A percentile compares a stretch with the other conserved stretches of the same genome.
These are phyloP conservation scores for Artibeus lituratus DNA, from an alignment of 2,797 vertebrate genomes.

Conservation along the genomic window DNA sequence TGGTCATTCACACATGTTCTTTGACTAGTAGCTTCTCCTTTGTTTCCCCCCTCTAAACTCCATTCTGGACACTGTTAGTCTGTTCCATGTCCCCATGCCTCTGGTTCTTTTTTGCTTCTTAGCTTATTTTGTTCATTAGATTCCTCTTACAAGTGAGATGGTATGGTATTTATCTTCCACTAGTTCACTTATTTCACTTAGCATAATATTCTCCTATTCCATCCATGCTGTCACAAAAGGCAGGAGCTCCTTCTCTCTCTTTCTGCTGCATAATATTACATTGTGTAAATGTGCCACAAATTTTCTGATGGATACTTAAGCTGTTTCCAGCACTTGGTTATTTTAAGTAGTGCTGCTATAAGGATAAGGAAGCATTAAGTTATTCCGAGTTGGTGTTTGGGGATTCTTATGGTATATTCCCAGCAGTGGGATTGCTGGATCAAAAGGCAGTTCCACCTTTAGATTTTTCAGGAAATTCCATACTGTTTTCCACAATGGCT, in stretches of 20 bases:
- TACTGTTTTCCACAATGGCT: neutral
- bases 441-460: neutral
- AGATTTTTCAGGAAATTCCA: neutral
- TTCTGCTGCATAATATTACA: neutral
- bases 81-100: neutral
- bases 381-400: neutral
- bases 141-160: neutral
- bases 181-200: neutral
- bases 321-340: neutral
- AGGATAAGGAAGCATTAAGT: neutral
- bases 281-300: neutral
- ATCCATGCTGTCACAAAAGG: neutral
- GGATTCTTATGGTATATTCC: neutral
- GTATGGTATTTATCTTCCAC: neutral
- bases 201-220: neutral
- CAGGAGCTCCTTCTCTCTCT: neutral
- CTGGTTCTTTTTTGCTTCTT: neutral
- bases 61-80: neutral
- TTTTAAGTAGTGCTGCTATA: neutral
- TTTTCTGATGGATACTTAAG: neutral
- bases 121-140: neutral
- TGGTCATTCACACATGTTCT: neutral
- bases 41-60: no score
- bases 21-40: neutral
- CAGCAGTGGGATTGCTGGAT: neutral